Evolutionary conservation across 1,140 invertebrate species (phyloP), one percentile per base, ranked within the genome.

Genomic region (Phenacoccus solenopsis): DNA sequence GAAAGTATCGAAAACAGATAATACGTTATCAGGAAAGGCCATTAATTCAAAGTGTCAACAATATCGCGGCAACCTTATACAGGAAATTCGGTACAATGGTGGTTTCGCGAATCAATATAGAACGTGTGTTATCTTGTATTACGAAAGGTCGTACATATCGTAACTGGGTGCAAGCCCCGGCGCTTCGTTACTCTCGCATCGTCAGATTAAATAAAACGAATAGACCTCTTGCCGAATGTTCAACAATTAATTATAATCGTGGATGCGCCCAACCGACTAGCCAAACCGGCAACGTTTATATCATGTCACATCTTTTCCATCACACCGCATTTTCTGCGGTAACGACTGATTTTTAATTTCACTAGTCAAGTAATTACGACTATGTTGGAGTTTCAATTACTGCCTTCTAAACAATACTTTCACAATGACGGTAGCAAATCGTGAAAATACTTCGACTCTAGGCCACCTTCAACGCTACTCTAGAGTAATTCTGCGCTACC

Each of bases 1-100:
- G 16, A n/a, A 49, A 49, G 38, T 49, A 49, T 49, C 38, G 38
- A 49, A 49, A 49, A 49, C 20, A 49, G 38, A 49, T 49, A 49
- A 49, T 49, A n/a, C 38, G 30, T 16, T 49, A 49, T 49, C 38
- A 49, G 38, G 38, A 49, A 49, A 49, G 38, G 16, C 38, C 38
- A 49, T 49, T 49, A 49, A 49, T 49, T 49, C 38, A 49, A 49
- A 49, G 38, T 49, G 38, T 49, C 38, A 49, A n/a, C n/a, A n/a
- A 49, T 49, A 49, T 49, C 38, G 38, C 38, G 38, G n/a, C 20
- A 9, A 49, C 38, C 20, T 49, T 49, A 49, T n/a, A 49, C 38
- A 49, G 38, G 38, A 49, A 49, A 49, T 49, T 16, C 38, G 38
- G 38, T 49, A 49, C 38, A 49, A 49, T n/a, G 5, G 38, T 49